Base-by-base conservation (phyloP, 2,888 invertebrate genomes). In the Dryococelus australis region DNA sequence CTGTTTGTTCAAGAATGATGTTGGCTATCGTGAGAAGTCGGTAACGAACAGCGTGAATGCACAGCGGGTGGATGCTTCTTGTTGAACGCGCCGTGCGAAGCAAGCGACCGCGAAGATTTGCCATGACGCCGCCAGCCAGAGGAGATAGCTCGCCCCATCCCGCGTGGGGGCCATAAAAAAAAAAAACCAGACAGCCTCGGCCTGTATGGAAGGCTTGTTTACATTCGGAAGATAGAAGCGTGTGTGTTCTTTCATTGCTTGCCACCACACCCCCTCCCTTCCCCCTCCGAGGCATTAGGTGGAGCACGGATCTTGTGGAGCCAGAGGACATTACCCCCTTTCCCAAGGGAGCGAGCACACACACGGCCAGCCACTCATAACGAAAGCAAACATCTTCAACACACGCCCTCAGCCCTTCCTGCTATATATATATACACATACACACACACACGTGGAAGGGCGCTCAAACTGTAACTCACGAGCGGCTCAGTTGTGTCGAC, bases 181-280 rank as follows among this genome's bases (percentile, higher is more conserved):
- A 65, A 5, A 65, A 20, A 65, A 9, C 8, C 16, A 65, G 24
- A n/a, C 16, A 65, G 24, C 20, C 10, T 65, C 5, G 65, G 6
- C 13, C 65, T 65, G 65, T 65, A 65, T 65, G 65, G 65, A 65
- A 13, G 10, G 65, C 65, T 65, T 65, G 65, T 65, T 65, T 65
- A 65, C 65, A 65, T 65, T 65, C 65, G 65, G 65, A 47, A 65
- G 65, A 65, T 65, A 65, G 65, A 65, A 65, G 65, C 65, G 65
- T n/a, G 65, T 10, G 65, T 65, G 65, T 65, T 65, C 65, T 65
- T 65, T 65, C 65, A 65, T 65, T 65, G 65, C 65, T 51, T 51
- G 13, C 51, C 12, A 65, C 65, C 65, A 5, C 65, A 5, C 24
- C 65, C 65, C 24, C n/a, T 24, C 65, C 65, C 65, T 24, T 20